Conservation (phyloP, 2,113 vertebrate genomes). For the Lampris incognitus region DNA sequence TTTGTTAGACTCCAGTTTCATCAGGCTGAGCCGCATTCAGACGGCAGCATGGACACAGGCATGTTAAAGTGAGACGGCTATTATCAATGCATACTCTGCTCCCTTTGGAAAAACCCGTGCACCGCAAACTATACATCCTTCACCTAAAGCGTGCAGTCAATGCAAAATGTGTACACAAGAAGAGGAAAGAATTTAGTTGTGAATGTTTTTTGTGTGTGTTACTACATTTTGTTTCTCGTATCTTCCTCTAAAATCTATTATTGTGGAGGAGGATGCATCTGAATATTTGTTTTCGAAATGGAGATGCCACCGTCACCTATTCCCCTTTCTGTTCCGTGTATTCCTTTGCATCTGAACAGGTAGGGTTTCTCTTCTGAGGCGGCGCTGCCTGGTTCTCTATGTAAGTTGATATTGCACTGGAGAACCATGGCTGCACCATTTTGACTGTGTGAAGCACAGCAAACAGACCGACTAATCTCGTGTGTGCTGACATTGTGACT, state of each 20-base stretch:
- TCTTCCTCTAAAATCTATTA: slow-evolving; percentile 37
- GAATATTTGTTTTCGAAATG: slow-evolving; percentile 50
- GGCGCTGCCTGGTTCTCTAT: slow-evolving; percentile 38
- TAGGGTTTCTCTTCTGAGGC: slow-evolving; percentile 63
- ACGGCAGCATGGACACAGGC: slow-evolving; percentile 44
- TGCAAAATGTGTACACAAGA: slow-evolving; percentile 15
- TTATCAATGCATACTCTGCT: slow-evolving; percentile 55
- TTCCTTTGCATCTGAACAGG: slow-evolving; percentile 41
- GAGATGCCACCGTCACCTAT: slow-evolving; percentile 27
- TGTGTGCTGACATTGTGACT: slow-evolving; percentile 71
- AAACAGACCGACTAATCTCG: slow-evolving; percentile 71
- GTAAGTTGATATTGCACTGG: slow-evolving; percentile 62
- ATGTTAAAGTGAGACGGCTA: slow-evolving; percentile 55
- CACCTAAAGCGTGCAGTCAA: slow-evolving; percentile 8
- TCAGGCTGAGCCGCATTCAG: slow-evolving; percentile 58
- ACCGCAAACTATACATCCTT: slow-evolving; percentile 21
- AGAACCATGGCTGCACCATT: slow-evolving; percentile 68
- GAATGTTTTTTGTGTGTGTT: slow-evolving; percentile 35
- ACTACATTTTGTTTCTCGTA: not conserved
- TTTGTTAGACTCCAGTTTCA: slow-evolving; percentile 54
- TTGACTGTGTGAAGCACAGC: slow-evolving; percentile 58
- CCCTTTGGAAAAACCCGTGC: no score
- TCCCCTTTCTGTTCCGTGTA: slow-evolving; percentile 36
- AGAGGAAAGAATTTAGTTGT: slow-evolving; percentile 8
- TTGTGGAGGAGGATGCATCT: slow-evolving; percentile 5